Base-by-base conservation (phyloP, 2,888 invertebrate genomes). In the Pseudococcus jackbeardsleyi region DNA sequence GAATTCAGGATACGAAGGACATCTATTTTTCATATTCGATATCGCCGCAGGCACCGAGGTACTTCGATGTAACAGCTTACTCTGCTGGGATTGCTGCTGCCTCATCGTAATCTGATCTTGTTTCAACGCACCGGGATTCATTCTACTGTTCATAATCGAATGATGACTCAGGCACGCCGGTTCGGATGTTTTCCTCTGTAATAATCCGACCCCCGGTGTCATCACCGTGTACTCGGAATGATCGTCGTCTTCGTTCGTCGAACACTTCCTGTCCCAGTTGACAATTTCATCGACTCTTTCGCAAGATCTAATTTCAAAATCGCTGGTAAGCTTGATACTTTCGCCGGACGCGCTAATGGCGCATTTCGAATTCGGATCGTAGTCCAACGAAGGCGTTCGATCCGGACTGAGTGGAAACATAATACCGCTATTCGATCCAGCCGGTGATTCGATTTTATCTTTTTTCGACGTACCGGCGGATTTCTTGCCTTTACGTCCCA, bases 331-430 rank as follows among this genome's bases (percentile, higher is more conserved):
- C 77, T 77, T 42, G 19, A 87, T 39, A 33, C 54, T 87, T 48
- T 87, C 87, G 12, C 79, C 87, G 54, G 87, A 48, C 3, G 87
- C 77, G 72, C 17, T 87, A n/a, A 87, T 54, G 22, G 79, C 54
- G 79, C 79, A 87, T n/a, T 79, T 79, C 3, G 87, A 87, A 7
- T 87, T 87, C 12, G 79, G 87, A 33, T 87, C 87, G 79, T 46
- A 54, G 39, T 79, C 87, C n/a, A 87, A 42, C 50, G 87, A 87
- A 46, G 82, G 79, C n/a, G 84, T 50, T 19, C 59, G 26, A 19
- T 84, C 85, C 33, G 88, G 88, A 72, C 88, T 88, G 11, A 85
- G 72, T 12, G 88, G 85, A 19, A 85, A 88, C 15, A 88, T 88
- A n/a, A 84, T 88, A 22, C 72, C 82, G 42, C 59, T 77, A 7